phyloP scores from a whole-genome alignment of 2,113 vertebrate genomes.

The Setophaga petechia region DNA sequence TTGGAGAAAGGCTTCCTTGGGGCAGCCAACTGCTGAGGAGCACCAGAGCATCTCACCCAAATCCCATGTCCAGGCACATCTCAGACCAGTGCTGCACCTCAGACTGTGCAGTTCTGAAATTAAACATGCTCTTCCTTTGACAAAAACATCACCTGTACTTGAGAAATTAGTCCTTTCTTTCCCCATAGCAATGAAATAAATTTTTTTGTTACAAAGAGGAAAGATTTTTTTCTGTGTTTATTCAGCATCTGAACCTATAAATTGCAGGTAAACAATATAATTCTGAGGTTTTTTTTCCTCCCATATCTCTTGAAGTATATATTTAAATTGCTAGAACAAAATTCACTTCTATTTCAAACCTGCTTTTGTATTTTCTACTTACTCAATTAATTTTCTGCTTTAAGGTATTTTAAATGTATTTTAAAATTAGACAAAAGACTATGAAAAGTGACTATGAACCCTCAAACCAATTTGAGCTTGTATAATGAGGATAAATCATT shows the following conservation, averaged over 20 bases:
- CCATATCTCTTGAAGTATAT: neutral
- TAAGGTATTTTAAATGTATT: conserved; percentile 42
- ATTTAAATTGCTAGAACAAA: neutral
- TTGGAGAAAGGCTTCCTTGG: neutral
- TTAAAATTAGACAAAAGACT: conserved; percentile 56
- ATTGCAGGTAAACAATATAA: neutral
- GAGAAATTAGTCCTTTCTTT: neutral
- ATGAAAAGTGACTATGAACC: neutral
- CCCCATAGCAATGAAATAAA: neutral
- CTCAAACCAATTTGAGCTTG: conserved; percentile 57
- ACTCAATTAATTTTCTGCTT: conserved; percentile 38
- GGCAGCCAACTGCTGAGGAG: neutral
- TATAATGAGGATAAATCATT: conserved; percentile 65
- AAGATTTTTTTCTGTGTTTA: neutral
- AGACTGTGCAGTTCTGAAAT: neutral
- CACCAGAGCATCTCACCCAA: neutral
- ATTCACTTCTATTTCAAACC: neutral
- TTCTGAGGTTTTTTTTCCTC: neutral
- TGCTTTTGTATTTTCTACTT: neutral
- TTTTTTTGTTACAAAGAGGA: neutral
- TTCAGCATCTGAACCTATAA: neutral
- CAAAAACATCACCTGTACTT: neutral
- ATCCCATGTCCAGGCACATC: neutral
- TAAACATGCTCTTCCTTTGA: neutral
- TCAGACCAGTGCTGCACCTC: neutral